Conservation (phyloP, 2,888 invertebrate species). For the Ptychoptera albimana region DNA sequence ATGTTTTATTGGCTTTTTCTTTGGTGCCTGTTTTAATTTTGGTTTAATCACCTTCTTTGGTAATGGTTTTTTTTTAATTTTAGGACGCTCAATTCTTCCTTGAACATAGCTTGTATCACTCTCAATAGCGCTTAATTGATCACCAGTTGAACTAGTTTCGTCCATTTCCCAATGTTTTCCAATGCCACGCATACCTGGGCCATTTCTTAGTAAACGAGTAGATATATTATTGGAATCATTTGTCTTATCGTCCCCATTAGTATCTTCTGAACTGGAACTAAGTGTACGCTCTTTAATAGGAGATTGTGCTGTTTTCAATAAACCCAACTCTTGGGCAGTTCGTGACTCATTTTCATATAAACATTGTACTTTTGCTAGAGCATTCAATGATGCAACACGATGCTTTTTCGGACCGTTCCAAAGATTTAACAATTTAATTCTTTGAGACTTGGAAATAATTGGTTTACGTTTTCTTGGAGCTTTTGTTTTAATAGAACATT, state of each 20-base stretch:
- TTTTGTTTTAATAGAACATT: background rate
- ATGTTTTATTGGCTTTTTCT: conserved; percentile 24
- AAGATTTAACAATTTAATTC: conserved; percentile 7
- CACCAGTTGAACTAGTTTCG: conserved; percentile 23
- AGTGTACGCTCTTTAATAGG: conserved; percentile 16
- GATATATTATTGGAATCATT: conserved; percentile 17
- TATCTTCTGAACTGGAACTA: conserved; percentile 8
- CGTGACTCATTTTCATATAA: conserved; percentile 78
- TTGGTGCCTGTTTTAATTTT: conserved; percentile 19
- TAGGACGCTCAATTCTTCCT: conserved; percentile 20
- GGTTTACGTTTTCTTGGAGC: background rate
- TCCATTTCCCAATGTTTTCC: conserved; percentile 77
- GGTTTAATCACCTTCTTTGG: conserved; percentile 19
- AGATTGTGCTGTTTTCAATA: conserved; percentile 30
- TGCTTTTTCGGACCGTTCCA: conserved; percentile 56
- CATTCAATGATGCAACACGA: conserved; percentile 77
- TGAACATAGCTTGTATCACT: conserved; percentile 15
- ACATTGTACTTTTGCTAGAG: conserved; percentile 78
- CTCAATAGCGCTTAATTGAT: conserved; percentile 12
- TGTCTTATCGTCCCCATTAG: conserved; percentile 14
- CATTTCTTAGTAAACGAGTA: conserved; percentile 47
- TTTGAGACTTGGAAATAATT: conserved; percentile 6
- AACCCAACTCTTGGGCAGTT: conserved; percentile 47
- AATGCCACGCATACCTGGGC: conserved; percentile 56
- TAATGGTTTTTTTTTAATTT: conserved; percentile 17